Base-by-base conservation (phyloP, 1,140 invertebrate species). In the Pachypsylla venusta region DNA sequence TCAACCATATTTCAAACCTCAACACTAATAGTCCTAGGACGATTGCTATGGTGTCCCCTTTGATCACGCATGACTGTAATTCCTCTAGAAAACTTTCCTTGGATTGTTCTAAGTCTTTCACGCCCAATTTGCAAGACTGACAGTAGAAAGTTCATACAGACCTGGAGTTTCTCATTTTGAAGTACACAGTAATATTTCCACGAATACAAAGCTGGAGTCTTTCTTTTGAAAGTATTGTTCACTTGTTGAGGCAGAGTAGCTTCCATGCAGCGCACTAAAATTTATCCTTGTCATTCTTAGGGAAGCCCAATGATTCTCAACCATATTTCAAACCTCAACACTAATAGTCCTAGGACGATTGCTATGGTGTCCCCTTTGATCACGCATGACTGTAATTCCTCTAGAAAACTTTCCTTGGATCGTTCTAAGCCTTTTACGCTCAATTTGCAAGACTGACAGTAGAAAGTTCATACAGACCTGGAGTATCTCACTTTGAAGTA, bases 401-500 rank as follows among this genome's bases (percentile, higher is more conserved):
- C 42, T 39, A 58, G 35, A 40, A 42, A 58, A n/a, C 28, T 60
- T 60, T 24, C 54, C 22, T 22, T 60, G 53, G 4, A 60, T 28
- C 5, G 27, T 12, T n/a, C 54, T 26, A 16, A 60, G 19, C 35
- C 59, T 60, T 56, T 60, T 60, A 19, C n/a, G 24, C 14, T n/a
- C 35, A 54, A 58, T 58, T 58, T 58, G 57, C 16, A 58, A 53
- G 16, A 53, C 26, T 53, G 10, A 14, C 22, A 54, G 5, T 5
- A 56, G 42, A 58, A 53, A 25, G 10, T 35, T 35, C 10, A 16
- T 12, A 16, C 30, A 35, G 30, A 35, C 30, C 30, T 35, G 30
- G 30, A 12, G 16, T 35, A 12, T 35, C 30, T 12, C 30, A 35
- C 16, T 16, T 35, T 35, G 30, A 10, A 35, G 10, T 16, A 35